Evolutionary conservation across 2,113 vertebrate genomes (phyloP).

Genomic region (Peromyscus polionotus): DNA sequence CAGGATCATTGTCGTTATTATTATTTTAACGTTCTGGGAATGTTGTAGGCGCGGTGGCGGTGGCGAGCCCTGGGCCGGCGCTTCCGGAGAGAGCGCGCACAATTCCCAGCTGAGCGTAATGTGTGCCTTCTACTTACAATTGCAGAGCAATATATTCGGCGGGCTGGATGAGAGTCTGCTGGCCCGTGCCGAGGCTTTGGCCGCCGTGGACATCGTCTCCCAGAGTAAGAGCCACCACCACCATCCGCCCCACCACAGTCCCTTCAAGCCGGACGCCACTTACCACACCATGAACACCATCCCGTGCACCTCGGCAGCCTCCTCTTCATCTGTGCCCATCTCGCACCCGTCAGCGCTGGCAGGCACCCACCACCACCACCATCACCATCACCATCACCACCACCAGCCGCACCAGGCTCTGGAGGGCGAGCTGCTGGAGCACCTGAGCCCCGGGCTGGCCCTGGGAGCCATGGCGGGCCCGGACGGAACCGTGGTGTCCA

Average conservation of each 20-base stretch:
- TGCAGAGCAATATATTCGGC: constrained; percentile 99
- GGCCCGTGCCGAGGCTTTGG: constrained; percentile 99
- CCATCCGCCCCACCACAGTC: constrained; percentile 97
- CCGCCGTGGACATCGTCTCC: constrained; percentile 99
- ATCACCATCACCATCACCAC: constrained; percentile 97
- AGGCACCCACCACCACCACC: constrained; percentile 93
- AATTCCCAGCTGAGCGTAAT: constrained; percentile 97
- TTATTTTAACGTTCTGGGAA: constrained; percentile 91
- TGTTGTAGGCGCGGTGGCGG: constrained; percentile 87
- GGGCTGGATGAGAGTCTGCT: constrained; percentile 99
- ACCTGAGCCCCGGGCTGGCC: constrained; percentile 97
- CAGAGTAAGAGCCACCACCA: constrained; percentile 99
- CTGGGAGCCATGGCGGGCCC: constrained; percentile 96
- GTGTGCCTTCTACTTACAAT: constrained; percentile 99
- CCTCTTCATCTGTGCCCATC: constrained; percentile 96
- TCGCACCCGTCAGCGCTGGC: constrained; percentile 95
- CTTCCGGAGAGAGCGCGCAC: constrained; percentile 85
- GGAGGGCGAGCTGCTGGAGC: constrained; percentile 98
- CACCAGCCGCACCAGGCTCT: constrained; percentile 98
- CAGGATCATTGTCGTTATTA: constrained; percentile 84
- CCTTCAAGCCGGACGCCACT: constrained; percentile 99
- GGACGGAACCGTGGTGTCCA: constrained; percentile 97
- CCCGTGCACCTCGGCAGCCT: constrained; percentile 97
- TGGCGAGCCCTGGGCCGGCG: constrained; percentile 51
- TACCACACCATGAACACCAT: constrained; percentile 99